Percentiles rank a stretch among this genome's conserved stretches.
Evolutionary conservation across 2,113 vertebrate genomes (phyloP).

Genomic region (Circaetus cinerascens): DNA sequence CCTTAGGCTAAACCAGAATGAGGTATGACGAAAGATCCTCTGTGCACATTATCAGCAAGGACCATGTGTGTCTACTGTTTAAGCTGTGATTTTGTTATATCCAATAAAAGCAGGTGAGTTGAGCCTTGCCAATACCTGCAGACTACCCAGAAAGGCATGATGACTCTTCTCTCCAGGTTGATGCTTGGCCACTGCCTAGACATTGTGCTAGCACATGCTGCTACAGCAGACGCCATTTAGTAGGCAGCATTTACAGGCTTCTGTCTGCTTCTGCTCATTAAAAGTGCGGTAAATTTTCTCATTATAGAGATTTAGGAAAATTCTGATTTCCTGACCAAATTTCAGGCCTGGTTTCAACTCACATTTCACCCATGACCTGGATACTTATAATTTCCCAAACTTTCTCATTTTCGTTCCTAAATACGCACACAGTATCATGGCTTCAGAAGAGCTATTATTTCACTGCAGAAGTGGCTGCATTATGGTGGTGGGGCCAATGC

Average conservation of each 20-base stretch:
- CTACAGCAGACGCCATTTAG: not conserved
- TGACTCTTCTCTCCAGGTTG: not conserved
- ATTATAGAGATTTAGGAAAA: not conserved
- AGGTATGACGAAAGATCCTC: rapidly evolving
- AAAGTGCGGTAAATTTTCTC: not conserved
- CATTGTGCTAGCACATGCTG: not conserved
- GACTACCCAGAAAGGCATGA: not conserved
- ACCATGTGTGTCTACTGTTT: rapidly evolving
- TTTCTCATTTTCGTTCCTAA: not conserved
- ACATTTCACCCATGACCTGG: not conserved
- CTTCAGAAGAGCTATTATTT: not conserved
- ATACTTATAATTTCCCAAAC: not conserved
- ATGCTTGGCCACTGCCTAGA: not conserved
- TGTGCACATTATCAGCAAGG: not conserved
- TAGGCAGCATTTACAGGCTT: not conserved
- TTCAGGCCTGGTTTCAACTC: not conserved
- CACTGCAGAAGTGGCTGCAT: not conserved
- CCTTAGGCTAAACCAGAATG: rapidly evolving
- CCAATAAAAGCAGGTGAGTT: not conserved
- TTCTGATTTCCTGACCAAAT: not conserved
- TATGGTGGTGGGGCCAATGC: not conserved
- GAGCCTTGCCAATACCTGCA: not conserved
- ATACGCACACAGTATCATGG: too few species aligned
- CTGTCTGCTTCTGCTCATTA: not conserved
- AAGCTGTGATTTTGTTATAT: not conserved